Percentiles rank a stretch among this genome's conserved stretches.
Conservation (phyloP, 92 coral and sea anemone genomes). For the Metridium senile region DNA sequence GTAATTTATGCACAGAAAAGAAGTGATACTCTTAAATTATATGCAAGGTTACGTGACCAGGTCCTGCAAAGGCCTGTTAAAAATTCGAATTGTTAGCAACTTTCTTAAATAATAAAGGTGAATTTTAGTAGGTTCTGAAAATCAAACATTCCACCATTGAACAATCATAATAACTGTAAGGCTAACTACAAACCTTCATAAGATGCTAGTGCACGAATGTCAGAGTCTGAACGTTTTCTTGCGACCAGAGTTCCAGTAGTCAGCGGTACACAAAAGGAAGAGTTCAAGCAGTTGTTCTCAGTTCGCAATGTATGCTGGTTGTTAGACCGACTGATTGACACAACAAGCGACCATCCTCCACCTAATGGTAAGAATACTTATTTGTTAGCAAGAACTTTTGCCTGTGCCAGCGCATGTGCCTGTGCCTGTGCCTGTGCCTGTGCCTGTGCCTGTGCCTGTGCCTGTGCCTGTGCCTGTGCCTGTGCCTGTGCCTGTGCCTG, state of each 20-base stretch:
- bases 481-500: neutral
- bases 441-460: neutral
- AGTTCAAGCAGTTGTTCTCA: conserved; percentile 31
- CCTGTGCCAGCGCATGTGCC: neutral
- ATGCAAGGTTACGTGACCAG: no score
- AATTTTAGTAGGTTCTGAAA: no score
- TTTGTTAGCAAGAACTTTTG: neutral
- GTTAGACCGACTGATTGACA: conserved; percentile 13
- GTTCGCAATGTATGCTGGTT: conserved; percentile 16
- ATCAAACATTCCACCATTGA: no score
- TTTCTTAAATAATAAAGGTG: no score
- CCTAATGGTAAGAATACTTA: neutral
- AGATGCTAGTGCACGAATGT: conserved; percentile 20
- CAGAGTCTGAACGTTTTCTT: conserved; percentile 16
- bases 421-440: neutral
- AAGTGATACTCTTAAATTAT: no score
- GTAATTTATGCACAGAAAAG: conserved; percentile 16
- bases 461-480: neutral
- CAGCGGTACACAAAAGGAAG: conserved; percentile 18
- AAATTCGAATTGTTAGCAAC: no score
- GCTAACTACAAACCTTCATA: conserved; percentile 25
- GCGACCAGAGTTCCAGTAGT: conserved; percentile 20
- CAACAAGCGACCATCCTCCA: conserved; percentile 38
- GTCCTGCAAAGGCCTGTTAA: no score
- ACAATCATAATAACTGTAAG: no score